A percentile compares a stretch with the other conserved stretches of the same genome.
These are phyloP conservation scores for Apamea monoglypha DNA, from an alignment of 2,888 invertebrate genomes.

Conservation along the genomic window DNA sequence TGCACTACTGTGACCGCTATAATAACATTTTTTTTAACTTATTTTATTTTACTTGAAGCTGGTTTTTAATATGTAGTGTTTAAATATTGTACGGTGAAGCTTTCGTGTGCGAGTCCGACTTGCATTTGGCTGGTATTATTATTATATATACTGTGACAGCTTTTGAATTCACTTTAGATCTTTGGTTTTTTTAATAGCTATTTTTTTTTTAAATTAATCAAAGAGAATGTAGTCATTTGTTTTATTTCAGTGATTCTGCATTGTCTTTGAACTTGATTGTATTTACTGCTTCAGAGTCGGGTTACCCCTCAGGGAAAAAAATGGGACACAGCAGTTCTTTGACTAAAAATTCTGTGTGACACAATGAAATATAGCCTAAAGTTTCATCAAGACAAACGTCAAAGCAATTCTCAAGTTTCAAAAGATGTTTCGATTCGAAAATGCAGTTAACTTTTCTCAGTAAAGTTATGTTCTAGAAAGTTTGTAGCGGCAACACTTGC, in stretches of 20 bases:
- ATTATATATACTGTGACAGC: conserved; percentile 1
- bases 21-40: too few species aligned
- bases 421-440: conserved; percentile 40
- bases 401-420: conserved; percentile 24
- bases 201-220: not conserved
- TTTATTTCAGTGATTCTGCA: conserved; percentile 1
- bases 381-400: conserved; percentile 13
- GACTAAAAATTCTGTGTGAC: conserved; percentile 37
- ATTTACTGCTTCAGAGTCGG: not conserved
- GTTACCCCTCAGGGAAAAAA: not conserved
- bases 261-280: not conserved
- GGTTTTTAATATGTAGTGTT: too few species aligned
- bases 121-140: not conserved
- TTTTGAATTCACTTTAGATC: not conserved
- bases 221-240: not conserved
- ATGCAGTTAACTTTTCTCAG: conserved; percentile 37
- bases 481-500: conserved; percentile 24
- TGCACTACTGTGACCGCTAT: too few species aligned
- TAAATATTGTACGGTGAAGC: too few species aligned
- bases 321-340: not conserved
- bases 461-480: conserved; percentile 23
- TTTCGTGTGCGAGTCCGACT: too few species aligned
- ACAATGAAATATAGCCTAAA: conserved; percentile 3
- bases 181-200: not conserved
- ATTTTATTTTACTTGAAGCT: too few species aligned